Evolutionary conservation across 2,113 vertebrate genomes (phyloP).

Genomic region (Nycticorax nycticorax): DNA sequence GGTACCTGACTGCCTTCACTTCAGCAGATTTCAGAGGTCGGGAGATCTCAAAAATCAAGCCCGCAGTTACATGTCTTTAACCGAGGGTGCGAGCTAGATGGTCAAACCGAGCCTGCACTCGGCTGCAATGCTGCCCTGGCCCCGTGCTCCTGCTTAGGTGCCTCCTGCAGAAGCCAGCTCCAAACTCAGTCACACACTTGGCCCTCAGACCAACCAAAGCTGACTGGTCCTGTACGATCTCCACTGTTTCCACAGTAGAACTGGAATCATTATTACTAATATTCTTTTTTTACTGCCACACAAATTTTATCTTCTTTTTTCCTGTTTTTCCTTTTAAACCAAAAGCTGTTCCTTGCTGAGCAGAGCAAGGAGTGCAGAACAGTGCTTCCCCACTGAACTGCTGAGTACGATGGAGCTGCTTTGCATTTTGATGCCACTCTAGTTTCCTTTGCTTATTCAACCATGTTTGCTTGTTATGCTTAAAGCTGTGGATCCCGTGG

Average conservation of each 20-base stretch:
- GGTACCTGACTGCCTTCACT: rapidly evolving
- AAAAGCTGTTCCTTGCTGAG: not conserved
- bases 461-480: not conserved
- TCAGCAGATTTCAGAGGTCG: not conserved
- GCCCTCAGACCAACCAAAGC: not conserved
- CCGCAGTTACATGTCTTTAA: rapidly evolving
- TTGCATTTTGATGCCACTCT: not conserved
- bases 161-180: not conserved
- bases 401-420: not conserved
- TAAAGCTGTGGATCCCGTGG: not conserved
- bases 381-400: rapidly evolving
- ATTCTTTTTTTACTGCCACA: not conserved
- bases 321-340: not conserved
- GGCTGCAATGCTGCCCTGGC: not conserved
- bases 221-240: not conserved
- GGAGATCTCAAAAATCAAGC: not conserved
- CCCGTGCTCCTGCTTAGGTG: not conserved
- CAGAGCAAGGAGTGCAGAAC: not conserved
- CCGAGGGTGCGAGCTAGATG: not conserved
- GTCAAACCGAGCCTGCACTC: not conserved
- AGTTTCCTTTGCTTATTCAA: not conserved
- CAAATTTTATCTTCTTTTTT: not conserved
- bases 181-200: not conserved
- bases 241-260: not conserved
- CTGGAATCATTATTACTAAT: not conserved